Base-by-base conservation (phyloP, 2,888 invertebrate genomes). In the Rapana venosa region DNA sequence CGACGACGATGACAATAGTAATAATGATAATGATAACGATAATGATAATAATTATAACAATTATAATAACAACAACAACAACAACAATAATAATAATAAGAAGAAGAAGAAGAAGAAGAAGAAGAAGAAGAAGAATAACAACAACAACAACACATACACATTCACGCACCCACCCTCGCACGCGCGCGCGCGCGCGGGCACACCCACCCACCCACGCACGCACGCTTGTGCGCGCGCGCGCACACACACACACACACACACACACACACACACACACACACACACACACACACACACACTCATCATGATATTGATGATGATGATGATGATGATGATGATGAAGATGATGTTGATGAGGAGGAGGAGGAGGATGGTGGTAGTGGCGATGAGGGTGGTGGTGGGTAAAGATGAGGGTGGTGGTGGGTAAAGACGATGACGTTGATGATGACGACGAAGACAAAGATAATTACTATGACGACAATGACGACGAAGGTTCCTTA, bases 181-280 rank as follows among this genome's bases (percentile, higher is more conserved):
- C n/a, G n/a, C n/a, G n/a, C n/a, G n/a, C n/a, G n/a, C n/a, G n/a
- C n/a, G n/a, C n/a, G n/a, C 26, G 32, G 22, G 2, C 66, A 66
- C 66, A 66, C 66, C 13, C 66, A 66, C 66, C 13, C 66, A 66
- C 66, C 13, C 66, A 66, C 66, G 22, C 66, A 66, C 66, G 22
- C 66, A 66, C 66, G 26, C n/a, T n/a, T 77, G 26, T 4, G 77
- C 2, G 6, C 77, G 32, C 77, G 1, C 77, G 6, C 77, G 1
- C 77, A 13, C 77, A 77, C 77, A 77, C 77, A 11, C 77, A 77
- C 77, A 77, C 77, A 77, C 77, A 77, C 77, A 77, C 77, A 77
- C 77, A 77, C 77, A 77, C 77, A 77, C 77, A 77, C 77, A 77
- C 77, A 77, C 77, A 77, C 77, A 77, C 77, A 77, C 77, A 77